phyloP scores from a whole-genome alignment of 2,888 invertebrate species.

The Laothoe populi region DNA sequence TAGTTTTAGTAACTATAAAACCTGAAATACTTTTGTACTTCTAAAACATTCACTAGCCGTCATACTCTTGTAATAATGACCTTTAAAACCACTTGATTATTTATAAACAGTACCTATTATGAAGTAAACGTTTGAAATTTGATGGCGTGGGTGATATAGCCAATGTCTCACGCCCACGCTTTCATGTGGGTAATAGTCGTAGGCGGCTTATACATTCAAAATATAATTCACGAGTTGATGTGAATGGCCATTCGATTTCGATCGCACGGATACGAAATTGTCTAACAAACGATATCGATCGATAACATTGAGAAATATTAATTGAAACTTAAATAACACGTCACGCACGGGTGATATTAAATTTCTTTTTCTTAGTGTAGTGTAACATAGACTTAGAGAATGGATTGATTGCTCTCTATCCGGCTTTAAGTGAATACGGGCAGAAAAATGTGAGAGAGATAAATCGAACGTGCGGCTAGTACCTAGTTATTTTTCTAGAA shows the following conservation, averaged over 20 bases:
- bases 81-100: neutral
- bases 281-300: neutral
- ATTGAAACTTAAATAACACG: too few species aligned
- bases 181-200: neutral
- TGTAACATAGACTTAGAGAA: too few species aligned
- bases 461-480: too few species aligned
- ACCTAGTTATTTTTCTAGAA: too few species aligned
- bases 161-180: constrained; percentile 4
- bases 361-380: too few species aligned
- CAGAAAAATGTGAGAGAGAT: too few species aligned
- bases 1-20: too few species aligned
- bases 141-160: neutral
- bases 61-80: constrained; percentile 2
- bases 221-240: neutral
- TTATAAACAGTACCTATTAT: neutral
- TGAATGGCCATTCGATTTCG: neutral
- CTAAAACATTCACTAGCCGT: neutral
- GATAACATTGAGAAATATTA: neutral
- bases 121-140: constrained; percentile 13
- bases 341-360: too few species aligned
- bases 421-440: too few species aligned
- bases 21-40: neutral
- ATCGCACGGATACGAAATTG: neutral
- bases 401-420: too few species aligned
- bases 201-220: neutral